A percentile compares a stretch with the other conserved stretches of the same genome.
phyloP scores from a whole-genome alignment of 2,797 vertebrate genomes.

The Sebastes minor region DNA sequence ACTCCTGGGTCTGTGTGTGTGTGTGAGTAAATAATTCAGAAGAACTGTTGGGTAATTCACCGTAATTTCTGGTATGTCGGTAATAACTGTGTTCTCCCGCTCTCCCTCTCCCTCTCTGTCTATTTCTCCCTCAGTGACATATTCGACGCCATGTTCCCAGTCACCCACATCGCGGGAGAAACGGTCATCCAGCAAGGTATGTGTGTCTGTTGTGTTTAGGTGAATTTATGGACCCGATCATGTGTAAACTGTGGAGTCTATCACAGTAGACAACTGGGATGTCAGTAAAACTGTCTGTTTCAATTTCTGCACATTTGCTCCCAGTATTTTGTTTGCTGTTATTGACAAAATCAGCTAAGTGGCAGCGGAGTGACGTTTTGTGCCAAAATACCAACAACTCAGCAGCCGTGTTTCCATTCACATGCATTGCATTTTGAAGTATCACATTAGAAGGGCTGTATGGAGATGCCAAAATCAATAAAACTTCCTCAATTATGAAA shows the following conservation, averaged over 20 bases:
- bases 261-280: neutral
- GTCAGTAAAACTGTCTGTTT: neutral
- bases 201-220: constrained; percentile 29
- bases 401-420: neutral
- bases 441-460: too few species aligned
- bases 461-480: too few species aligned
- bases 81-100: constrained; percentile 16
- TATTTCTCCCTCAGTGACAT: constrained; percentile 88
- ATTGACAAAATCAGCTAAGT: neutral
- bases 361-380: neutral
- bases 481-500: too few species aligned
- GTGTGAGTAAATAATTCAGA: neutral
- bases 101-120: neutral
- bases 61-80: constrained; percentile 5
- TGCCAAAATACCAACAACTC: neutral
- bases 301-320: neutral
- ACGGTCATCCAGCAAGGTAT: constrained; percentile 97
- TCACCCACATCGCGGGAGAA: constrained; percentile 96
- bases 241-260: neutral
- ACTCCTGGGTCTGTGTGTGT: neutral
- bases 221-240: neutral
- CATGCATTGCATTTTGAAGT: neutral
- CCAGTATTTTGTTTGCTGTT: neutral
- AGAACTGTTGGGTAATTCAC: neutral
- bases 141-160: constrained; percentile 98